Base-by-base conservation (phyloP, 2,888 invertebrate species). In the Psylliodes chrysocephalus region DNA sequence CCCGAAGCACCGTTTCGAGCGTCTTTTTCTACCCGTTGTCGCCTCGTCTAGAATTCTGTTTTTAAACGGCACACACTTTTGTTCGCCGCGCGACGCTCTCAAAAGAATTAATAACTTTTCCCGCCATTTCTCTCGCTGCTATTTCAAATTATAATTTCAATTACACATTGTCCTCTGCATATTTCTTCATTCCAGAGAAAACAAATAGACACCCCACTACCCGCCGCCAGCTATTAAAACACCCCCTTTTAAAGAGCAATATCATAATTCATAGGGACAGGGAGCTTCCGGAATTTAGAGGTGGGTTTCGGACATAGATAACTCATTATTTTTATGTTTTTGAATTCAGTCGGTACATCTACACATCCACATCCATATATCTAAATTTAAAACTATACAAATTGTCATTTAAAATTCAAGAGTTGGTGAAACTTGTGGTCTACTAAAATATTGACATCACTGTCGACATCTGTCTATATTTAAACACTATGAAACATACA, bases 231-330 rank as follows among this genome's bases (percentile, higher is more conserved):
- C 61, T 56, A 66, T 62, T 66, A 63, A 57, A 62, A 66, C 62
- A 49, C 44, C 51, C 65, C 57, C 61, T 44, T 64, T 61, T 61
- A 57, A 63, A 69, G 66, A 66, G 67, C 69, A 64, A 66, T 63
- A 64, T 67, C 67, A 66, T 68, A 71, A 70, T 69, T 69, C 66
- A 71, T 55, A 63, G 61, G 68, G 63, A 63, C 54, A 59, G 63
- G 57, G 65, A 63, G 66, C 49, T 17, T 59, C 12, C 49, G 40
- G 49, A 59, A 49, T 14, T 35, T 59, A 59, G 59, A 59, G 59
- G 40, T 59, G 59, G 59, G 30, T 30, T n/a, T n/a, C n/a, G n/a
- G n/a, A n/a, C n/a, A n/a, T n/a, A n/a, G n/a, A n/a, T n/a, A n/a
- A n/a, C n/a, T n/a, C n/a, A n/a, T n/a, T n/a, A n/a, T n/a, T n/a